A percentile compares a stretch with the other conserved stretches of the same genome.
phyloP scores from a whole-genome alignment of 2,797 vertebrate species.

The Pogoniulus pusillus region DNA sequence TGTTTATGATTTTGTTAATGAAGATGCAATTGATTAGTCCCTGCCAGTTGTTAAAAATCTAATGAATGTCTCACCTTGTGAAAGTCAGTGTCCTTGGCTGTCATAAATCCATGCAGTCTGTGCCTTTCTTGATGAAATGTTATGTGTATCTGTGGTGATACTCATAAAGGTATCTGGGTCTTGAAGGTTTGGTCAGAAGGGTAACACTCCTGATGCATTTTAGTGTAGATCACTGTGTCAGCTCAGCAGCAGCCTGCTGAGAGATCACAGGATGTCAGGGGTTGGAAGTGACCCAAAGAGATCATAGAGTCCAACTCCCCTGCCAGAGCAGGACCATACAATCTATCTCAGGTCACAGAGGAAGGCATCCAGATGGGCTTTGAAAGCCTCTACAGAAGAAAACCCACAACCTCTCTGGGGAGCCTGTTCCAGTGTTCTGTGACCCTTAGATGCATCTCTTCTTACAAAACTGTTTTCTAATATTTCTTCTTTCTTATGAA shows the following conservation, averaged over 20 bases:
- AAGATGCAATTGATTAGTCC: background rate
- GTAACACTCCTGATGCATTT: background rate
- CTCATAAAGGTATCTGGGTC: background rate
- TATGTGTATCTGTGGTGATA: background rate
- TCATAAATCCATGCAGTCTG: background rate
- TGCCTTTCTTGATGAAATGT: background rate
- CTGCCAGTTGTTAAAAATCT: background rate
- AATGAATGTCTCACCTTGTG: background rate
- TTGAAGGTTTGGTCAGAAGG: background rate
- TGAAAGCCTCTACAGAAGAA: no score
- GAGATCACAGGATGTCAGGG: no score
- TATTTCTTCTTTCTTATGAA: background rate
- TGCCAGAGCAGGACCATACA: no score
- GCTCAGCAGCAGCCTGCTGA: background rate
- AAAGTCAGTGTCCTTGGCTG: background rate
- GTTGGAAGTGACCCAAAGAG: no score
- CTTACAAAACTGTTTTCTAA: background rate
- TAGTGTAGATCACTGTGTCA: background rate
- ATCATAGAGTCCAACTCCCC: no score
- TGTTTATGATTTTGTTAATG: background rate
- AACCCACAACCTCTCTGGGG: no score
- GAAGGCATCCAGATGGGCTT: no score
- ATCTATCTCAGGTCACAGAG: no score
- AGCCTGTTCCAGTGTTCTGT: no score
- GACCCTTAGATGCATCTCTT: background rate